Evolutionary conservation across 1,140 invertebrate genomes (phyloP).

Genomic region (Caenorhabditis latens): DNA sequence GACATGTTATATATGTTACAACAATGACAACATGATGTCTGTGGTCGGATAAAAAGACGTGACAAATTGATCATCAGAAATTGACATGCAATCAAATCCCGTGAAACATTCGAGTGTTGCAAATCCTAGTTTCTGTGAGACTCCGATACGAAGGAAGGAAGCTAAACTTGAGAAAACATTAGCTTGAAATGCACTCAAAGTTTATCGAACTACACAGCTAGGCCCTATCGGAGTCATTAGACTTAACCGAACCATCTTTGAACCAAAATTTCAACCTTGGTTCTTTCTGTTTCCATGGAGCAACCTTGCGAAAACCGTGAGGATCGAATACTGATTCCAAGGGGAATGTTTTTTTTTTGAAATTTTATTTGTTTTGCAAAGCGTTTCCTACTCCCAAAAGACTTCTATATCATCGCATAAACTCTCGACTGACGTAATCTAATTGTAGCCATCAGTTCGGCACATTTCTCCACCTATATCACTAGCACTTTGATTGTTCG

Average conservation of each 20-base stretch:
- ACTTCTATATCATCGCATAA: background rate
- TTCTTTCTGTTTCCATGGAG: too few species aligned
- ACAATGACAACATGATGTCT: slow-evolving; percentile 44
- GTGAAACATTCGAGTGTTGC: slow-evolving; percentile 18
- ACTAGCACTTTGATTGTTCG: slow-evolving; percentile 46
- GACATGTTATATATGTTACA: slow-evolving; percentile 54
- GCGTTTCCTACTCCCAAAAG: background rate
- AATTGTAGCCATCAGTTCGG: slow-evolving; percentile 42
- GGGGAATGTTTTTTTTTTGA: too few species aligned
- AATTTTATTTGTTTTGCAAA: too few species aligned
- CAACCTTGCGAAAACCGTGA: too few species aligned
- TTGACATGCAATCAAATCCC: slow-evolving; percentile 8
- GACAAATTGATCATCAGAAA: slow-evolving; percentile 48
- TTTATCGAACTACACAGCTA: too few species aligned
- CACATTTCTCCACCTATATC: slow-evolving; percentile 44
- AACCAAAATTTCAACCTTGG: too few species aligned
- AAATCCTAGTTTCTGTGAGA: background rate
- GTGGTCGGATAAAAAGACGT: slow-evolving; percentile 41
- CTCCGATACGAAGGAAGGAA: too few species aligned
- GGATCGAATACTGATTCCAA: too few species aligned
- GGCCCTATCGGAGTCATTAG: too few species aligned
- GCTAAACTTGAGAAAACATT: too few species aligned
- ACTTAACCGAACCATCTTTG: too few species aligned
- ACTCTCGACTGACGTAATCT: slow-evolving; percentile 14
- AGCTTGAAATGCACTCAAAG: too few species aligned